Evolutionary conservation across 2,888 invertebrate species (phyloP).

Genomic region (Ligdia adustata): DNA sequence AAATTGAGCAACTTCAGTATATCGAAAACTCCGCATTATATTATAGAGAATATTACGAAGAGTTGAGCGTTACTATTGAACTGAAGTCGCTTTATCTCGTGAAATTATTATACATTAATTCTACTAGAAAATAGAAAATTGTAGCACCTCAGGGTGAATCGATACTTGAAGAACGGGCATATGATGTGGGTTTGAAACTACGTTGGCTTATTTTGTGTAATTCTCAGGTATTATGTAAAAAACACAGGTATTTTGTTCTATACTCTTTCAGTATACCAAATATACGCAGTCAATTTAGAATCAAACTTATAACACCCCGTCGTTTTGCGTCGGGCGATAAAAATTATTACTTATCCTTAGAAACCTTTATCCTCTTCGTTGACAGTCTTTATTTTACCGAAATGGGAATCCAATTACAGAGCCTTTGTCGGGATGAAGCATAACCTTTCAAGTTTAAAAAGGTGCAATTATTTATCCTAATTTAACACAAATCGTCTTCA

Average conservation of each 20-base stretch:
- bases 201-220: too few species aligned
- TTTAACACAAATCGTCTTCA: slow-evolving; percentile 9
- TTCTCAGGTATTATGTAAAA: too few species aligned
- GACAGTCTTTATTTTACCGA: slow-evolving; percentile 19
- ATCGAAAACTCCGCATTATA: too few species aligned
- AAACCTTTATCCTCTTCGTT: slow-evolving; percentile 2
- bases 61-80: not conserved
- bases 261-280: too few species aligned
- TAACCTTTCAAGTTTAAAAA: slow-evolving; percentile 13
- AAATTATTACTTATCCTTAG: too few species aligned
- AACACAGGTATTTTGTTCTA: too few species aligned
- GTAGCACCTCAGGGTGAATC: slow-evolving; percentile 3
- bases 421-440: slow-evolving; percentile 10
- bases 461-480: slow-evolving; percentile 7
- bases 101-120: slow-evolving; percentile 1
- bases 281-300: too few species aligned
- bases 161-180: too few species aligned
- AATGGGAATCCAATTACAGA: slow-evolving; percentile 26
- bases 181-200: too few species aligned
- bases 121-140: slow-evolving; percentile 2
- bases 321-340: too few species aligned
- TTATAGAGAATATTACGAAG: not conserved
- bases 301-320: too few species aligned
- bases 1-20: too few species aligned
- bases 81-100: not conserved